These are phyloP conservation scores for Ischnus inquisitorius DNA, from an alignment of 2,888 invertebrate genomes.

Conservation along the genomic window DNA sequence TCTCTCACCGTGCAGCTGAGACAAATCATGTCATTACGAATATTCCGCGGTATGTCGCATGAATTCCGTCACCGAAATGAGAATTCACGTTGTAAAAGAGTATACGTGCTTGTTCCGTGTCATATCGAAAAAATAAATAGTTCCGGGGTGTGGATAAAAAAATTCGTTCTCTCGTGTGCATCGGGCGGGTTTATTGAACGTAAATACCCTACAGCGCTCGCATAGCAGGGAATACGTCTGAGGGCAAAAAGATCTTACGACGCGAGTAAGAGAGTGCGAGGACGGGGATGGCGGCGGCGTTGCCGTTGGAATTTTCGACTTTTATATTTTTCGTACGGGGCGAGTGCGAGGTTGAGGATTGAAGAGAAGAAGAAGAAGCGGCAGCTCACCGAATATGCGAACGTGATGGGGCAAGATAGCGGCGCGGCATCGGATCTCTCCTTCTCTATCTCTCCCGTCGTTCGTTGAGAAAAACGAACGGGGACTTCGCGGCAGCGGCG, in stretches of 20 bases:
- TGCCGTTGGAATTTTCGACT: conserved; percentile 51
- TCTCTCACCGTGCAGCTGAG: not conserved
- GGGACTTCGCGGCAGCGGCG: conserved; percentile 39
- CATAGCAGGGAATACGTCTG: conserved; percentile 2
- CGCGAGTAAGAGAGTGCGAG: conserved; percentile 13
- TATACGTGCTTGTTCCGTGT: not conserved
- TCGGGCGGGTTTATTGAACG: conserved; percentile 1
- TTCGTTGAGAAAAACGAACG: conserved; percentile 9
- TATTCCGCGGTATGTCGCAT: not conserved
- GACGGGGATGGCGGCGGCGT: no score
- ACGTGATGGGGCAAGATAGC: conserved; percentile 28
- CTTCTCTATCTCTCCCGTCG: no score
- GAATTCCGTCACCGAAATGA: conserved; percentile 34
- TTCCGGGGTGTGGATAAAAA: conserved; percentile 9
- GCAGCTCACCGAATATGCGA: conserved; percentile 44
- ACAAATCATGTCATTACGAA: conserved; percentile 56
- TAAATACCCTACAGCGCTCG: not conserved
- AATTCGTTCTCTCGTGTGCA: not conserved
- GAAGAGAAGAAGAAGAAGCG: conserved; percentile 24
- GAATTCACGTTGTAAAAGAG: conserved; percentile 35
- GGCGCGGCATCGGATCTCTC: conserved; percentile 28
- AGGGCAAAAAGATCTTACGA: conserved; percentile 32
- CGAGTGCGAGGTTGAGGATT: conserved; percentile 31
- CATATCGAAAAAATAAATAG: conserved; percentile 42
- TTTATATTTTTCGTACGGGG: conserved; percentile 57